Evolutionary conservation across 2,888 invertebrate species (phyloP).

Genomic region (Apoderus coryli): DNA sequence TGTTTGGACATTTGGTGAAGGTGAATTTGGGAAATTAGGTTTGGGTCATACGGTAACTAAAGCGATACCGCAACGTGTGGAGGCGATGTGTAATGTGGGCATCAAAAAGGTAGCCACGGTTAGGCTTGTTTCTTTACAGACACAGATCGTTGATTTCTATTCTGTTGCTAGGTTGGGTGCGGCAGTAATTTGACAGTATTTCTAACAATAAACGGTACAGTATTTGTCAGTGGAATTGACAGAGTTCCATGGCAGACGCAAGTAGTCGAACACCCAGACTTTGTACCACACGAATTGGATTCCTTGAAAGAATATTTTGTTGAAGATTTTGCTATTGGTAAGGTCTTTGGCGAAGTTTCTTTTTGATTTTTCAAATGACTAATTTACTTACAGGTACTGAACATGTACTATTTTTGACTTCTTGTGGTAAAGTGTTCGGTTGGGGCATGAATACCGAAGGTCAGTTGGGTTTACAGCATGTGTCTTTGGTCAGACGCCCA

Average conservation of each 20-base stretch:
- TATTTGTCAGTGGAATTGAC: slow-evolving; percentile 47
- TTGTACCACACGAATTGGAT: slow-evolving; percentile 37
- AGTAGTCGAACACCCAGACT: slow-evolving; percentile 34
- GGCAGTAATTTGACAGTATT: slow-evolving; percentile 50
- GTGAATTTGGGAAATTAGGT: slow-evolving; percentile 45
- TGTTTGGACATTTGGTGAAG: slow-evolving; percentile 51
- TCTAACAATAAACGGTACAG: slow-evolving; percentile 41
- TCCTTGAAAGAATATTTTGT: slow-evolving; percentile 36
- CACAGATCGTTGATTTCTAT: too few relatives aligned
- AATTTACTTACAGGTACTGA: slow-evolving; percentile 46
- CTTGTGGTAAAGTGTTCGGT: slow-evolving; percentile 41
- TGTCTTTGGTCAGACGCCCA: slow-evolving; percentile 40
- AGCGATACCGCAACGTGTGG: slow-evolving; percentile 37
- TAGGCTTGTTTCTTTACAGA: too few relatives aligned
- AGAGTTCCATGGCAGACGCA: slow-evolving; percentile 43
- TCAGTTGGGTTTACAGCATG: slow-evolving; percentile 43
- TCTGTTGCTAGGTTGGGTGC: slow-evolving; percentile 34
- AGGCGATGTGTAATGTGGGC: slow-evolving; percentile 37
- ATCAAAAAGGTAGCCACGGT: slow-evolving; percentile 38
- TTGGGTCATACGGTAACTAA: slow-evolving; percentile 35
- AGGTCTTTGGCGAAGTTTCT: too few relatives aligned
- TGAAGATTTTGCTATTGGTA: slow-evolving; percentile 42
- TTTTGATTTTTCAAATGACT: too few relatives aligned
- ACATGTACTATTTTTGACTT: slow-evolving; percentile 41
- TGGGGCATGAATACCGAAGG: slow-evolving; percentile 52